Percentiles rank a stretch among this genome's conserved stretches.
Conservation (phyloP, 2,888 invertebrate species). For the Eurytoma californica region DNA sequence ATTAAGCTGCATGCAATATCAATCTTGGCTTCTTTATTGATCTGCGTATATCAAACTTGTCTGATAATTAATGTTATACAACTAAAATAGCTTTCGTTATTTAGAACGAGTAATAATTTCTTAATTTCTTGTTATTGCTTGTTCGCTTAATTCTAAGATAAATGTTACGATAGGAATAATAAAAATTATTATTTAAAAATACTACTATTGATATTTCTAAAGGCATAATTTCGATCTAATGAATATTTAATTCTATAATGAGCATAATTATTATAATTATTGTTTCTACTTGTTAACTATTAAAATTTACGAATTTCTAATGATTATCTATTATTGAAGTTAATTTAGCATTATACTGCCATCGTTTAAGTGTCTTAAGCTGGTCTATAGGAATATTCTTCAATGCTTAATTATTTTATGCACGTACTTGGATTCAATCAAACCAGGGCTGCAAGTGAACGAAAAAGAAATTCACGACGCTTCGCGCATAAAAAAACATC, state of each 20-base stretch:
- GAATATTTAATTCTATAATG: too few species aligned
- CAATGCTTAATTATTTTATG: constrained; percentile 40
- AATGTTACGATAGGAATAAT: too few species aligned
- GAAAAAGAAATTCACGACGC: constrained; percentile 56
- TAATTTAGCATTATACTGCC: neutral
- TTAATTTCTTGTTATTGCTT: too few species aligned
- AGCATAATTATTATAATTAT: too few species aligned
- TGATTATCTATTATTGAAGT: neutral
- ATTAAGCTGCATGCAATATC: constrained; percentile 35
- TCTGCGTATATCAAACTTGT: neutral
- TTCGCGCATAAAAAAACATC: constrained; percentile 40
- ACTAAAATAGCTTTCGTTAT: neutral
- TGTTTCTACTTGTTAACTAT: too few species aligned
- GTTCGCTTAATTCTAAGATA: neutral
- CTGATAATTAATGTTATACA: neutral
- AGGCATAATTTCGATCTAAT: neutral
- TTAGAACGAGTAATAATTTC: neutral
- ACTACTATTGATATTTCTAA: neutral
- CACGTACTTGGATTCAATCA: constrained; percentile 52
- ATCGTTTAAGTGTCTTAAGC: neutral
- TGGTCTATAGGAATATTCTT: constrained; percentile 24
- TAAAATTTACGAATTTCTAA: too few species aligned
- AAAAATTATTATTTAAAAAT: too few species aligned
- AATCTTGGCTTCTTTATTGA: constrained; percentile 33
- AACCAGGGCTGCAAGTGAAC: constrained; percentile 37